Evolutionary conservation across 2,113 vertebrate species (phyloP), one percentile per base, ranked within the genome.

Genomic region (Gymnobelideus leadbeateri): DNA sequence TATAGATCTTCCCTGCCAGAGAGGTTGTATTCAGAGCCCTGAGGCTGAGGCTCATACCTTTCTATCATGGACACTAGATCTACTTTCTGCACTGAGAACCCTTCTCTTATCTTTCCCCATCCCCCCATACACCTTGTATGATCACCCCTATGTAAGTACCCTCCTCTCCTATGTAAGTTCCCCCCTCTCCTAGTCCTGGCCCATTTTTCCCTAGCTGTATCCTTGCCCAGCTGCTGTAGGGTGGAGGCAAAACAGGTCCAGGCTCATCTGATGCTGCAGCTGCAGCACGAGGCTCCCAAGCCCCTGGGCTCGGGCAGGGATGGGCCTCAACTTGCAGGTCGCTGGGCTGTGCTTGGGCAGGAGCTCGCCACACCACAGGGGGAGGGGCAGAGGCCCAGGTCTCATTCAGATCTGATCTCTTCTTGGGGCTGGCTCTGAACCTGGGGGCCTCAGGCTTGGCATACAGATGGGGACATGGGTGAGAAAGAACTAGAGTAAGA

Each of bases 231-330:
- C 97, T 97, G 97, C 97, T 97, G 92, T 94, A 97, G 97, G 97
- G 97, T 96, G 97, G 97, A 97, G 97, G 97, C 97, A 94, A 96
- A 94, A 94, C 98, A 98, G 97, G 97, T 95, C 97, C 52, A 92
- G 97, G 96, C 98, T 51, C 98, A 98, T 97, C 97, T 91, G 89
- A 92, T 43, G 93, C 97, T 94, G 96, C 98, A 98, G 98, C 98
- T 98, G 98, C 98, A 89, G 96, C 98, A 97, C 90, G 93, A 89
- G 96, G 94, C 97, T 97, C 96, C 92, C 94, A 96, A 97, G 96
- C 97, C 97, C 96, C 96, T 95, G 97, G 97, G 97, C 98, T 96
- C 93, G 96, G 96, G 61, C 94, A 89, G 97, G 98, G 98, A 98
- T 97, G 97, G 96, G 98, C 96, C 98, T 93, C 91, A 91, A 97